Conservation (phyloP, 2,797 vertebrate species). For the Aldrovandia affinis region DNA sequence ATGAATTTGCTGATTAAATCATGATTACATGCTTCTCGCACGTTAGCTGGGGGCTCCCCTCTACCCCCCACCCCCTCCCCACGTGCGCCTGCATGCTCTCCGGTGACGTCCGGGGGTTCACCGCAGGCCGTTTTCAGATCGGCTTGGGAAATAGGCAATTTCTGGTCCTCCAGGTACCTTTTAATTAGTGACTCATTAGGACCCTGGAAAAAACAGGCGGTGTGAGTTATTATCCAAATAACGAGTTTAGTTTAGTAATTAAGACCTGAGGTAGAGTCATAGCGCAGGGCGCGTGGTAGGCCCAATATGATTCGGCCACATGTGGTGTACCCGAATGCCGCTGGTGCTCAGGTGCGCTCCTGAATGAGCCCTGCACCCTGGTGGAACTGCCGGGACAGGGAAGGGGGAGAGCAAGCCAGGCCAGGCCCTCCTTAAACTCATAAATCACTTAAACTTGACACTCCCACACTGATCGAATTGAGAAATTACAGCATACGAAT, state of each 20-base stretch:
- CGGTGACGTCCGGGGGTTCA: conserved; percentile 15
- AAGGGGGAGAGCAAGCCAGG: too few species aligned
- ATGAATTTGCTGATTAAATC: conserved; percentile 71
- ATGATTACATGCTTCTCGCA: conserved; percentile 48
- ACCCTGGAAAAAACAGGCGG: conserved; percentile 29
- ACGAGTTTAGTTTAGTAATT: conserved; percentile 63
- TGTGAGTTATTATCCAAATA: conserved; percentile 51
- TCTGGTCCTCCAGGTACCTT: conserved; percentile 43
- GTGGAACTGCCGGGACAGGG: not conserved
- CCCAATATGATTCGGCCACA: not conserved
- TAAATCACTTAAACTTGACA: too few species aligned
- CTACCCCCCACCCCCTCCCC: not conserved
- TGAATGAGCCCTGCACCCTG: conserved; percentile 46
- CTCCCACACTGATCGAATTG: too few species aligned
- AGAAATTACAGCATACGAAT: too few species aligned
- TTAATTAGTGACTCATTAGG: conserved; percentile 55
- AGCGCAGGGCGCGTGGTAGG: conserved; percentile 48
- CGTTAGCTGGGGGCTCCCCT: not conserved
- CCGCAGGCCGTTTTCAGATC: not conserved
- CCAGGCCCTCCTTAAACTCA: too few species aligned
- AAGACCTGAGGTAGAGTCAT: conserved; percentile 41
- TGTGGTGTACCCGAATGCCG: too few species aligned
- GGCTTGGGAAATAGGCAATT: conserved; percentile 24
- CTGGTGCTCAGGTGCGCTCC: conserved; percentile 26
- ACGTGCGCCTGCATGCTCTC: conserved; percentile 2